Base-by-base conservation (phyloP, 2,797 vertebrate species). In the Phrynocephalus vlangalii region DNA sequence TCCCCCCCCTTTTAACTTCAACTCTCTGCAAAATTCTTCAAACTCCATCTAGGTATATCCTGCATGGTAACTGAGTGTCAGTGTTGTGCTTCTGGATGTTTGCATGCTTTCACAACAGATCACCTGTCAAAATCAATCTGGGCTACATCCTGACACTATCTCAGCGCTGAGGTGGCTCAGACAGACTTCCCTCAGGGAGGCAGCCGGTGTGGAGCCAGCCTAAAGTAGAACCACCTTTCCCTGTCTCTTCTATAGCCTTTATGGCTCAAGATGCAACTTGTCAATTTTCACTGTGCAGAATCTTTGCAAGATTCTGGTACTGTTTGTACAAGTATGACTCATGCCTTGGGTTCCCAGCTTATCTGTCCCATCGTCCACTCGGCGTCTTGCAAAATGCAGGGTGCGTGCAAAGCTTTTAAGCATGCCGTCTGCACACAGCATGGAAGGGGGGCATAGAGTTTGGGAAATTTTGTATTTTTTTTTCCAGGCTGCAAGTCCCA, bases 141-240 rank as follows among this genome's bases (percentile, higher is more conserved):
- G 87, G 83, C 87, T 88, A 85, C 87, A 85, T 85, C 87, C 87
- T 85, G 77, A 81, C 71, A 22, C 83, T 81, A 85, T 88, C 83
- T 82, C 79, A 75, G 56, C 56, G 33, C 60, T 16, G 83, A 81
- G 78, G 33, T 63, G 60, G 15, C 10, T 85, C 60, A 75, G 84
- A 81, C 83, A 88, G 87, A 85, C 28, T 88, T 88, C 83, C 83
- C 83, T 82, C 60, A 8, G 78, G 87, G 87, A 82, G 44, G 48
- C 48, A 88, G 87, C 78, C 79, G 18, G 71, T 60, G 38, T 85
- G 87, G 87, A 88, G 87, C 87, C 87, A 82, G 79, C 67, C 83
- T 71, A 56, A 82, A 76, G 33, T 24, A 72, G 73, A 52, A 63
- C 26, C 66, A n/a, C 71, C 50, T n/a, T 77, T 68, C 3, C 76